Percentiles rank a stretch among this genome's conserved stretches.
Evolutionary conservation across 2,888 invertebrate species (phyloP).

Genomic region (Drosophila cognata): DNA sequence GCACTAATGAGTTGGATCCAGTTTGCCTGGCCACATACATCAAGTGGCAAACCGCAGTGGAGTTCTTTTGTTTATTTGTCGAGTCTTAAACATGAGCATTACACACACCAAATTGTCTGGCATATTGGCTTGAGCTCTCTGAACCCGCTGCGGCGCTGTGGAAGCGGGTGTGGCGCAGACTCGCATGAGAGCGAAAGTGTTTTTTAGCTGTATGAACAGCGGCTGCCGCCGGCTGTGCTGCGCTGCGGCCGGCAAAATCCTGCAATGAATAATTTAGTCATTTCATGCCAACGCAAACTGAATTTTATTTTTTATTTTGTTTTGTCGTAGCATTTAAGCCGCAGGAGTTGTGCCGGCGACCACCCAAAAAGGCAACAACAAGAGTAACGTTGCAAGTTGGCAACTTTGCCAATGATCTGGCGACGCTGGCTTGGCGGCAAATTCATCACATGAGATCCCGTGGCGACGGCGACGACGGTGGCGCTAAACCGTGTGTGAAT

Average conservation of each 20-base stretch:
- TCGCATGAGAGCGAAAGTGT: conserved; percentile 69
- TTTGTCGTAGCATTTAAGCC: conserved; percentile 70
- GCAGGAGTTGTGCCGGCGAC: conserved; percentile 71
- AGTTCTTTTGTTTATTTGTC: conserved; percentile 56
- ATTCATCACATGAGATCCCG: conserved; percentile 77
- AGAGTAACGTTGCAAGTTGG: conserved; percentile 13
- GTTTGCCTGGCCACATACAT: conserved; percentile 39
- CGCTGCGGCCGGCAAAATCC: conserved; percentile 57
- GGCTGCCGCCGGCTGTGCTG: conserved; percentile 29
- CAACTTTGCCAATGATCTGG: conserved; percentile 21
- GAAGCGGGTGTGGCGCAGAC: conserved; percentile 45
- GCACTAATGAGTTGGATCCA: conserved; percentile 49
- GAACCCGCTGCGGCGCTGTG: conserved; percentile 33
- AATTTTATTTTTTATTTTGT: conserved; percentile 39
- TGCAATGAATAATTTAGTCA: conserved; percentile 81
- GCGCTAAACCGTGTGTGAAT: conserved; percentile 78
- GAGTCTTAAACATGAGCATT: conserved; percentile 55
- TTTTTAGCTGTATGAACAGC: conserved; percentile 38
- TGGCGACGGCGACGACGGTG: conserved; percentile 58
- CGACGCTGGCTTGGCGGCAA: conserved; percentile 74
- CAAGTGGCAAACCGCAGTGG: conserved; percentile 18
- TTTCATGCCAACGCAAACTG: conserved; percentile 63
- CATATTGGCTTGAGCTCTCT: conserved; percentile 65
- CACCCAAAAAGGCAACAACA: conserved; percentile 53
- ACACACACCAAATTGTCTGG: conserved; percentile 52